These are phyloP conservation scores for Drosophila pegasa DNA, from an alignment of 2,888 invertebrate species.

Conservation along the genomic window DNA sequence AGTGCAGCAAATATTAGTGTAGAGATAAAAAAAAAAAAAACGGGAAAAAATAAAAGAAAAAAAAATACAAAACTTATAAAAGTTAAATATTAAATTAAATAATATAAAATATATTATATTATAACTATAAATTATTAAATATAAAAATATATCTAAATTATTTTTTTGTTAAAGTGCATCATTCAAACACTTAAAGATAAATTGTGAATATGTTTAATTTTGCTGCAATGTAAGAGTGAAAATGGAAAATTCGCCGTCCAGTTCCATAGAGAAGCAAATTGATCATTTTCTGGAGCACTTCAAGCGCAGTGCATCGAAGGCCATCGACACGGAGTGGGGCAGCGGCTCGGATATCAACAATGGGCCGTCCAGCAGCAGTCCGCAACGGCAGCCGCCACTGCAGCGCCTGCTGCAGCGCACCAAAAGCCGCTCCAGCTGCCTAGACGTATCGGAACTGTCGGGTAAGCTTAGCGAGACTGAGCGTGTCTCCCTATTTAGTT, in stretches of 20 bases:
- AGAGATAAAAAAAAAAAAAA: conserved; percentile 35
- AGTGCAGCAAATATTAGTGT: conserved; percentile 38
- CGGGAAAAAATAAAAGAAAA: conserved; percentile 2
- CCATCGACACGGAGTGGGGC: conserved; percentile 87
- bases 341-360: conserved; percentile 37
- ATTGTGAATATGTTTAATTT: background rate
- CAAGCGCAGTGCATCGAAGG: conserved; percentile 91
- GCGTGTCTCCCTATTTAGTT: background rate
- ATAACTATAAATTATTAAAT: background rate
- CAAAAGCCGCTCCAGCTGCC: conserved; percentile 82
- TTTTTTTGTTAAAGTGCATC: conserved; percentile 10
- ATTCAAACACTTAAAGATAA: background rate
- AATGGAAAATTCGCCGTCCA: conserved; percentile 86
- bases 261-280: conserved; percentile 92
- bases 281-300: conserved; percentile 94
- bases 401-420: conserved; percentile 67
- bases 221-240: conserved; percentile 34
- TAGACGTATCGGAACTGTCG: conserved; percentile 80
- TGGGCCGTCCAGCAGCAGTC: conserved; percentile 43
- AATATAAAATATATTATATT: too few species aligned
- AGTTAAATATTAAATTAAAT: background rate
- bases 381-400: conserved; percentile 47
- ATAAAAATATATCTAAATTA: background rate
- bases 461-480: conserved; percentile 53
- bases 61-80: background rate